These are phyloP conservation scores for Ammodramus savannarum DNA, from an alignment of 2,113 vertebrate species.

Conservation along the genomic window DNA sequence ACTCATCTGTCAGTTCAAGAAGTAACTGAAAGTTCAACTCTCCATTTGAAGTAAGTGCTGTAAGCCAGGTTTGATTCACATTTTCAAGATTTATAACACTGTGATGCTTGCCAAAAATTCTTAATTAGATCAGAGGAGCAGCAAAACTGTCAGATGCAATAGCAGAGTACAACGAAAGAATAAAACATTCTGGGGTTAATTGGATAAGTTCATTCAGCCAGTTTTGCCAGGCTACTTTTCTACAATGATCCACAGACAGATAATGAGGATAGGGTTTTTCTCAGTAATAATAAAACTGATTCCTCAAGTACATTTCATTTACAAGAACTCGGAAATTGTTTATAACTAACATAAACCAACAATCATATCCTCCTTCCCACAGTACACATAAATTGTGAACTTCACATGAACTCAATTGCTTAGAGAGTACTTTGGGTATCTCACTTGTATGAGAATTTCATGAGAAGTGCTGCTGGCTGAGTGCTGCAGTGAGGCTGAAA, in stretches of 20 bases:
- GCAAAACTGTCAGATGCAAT: slow-evolving; percentile 55
- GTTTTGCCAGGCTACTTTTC: slow-evolving; percentile 62
- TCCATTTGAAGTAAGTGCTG: slow-evolving; percentile 32
- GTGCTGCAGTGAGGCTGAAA: not conserved
- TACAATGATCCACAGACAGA: slow-evolving; percentile 49
- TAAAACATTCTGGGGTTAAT: slow-evolving; percentile 69
- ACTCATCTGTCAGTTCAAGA: slow-evolving; percentile 18
- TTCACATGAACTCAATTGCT: not conserved
- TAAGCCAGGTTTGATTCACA: slow-evolving; percentile 22
- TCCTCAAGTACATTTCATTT: slow-evolving; percentile 29
- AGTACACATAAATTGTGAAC: not conserved
- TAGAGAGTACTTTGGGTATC: not conserved
- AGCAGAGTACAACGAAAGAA: slow-evolving; percentile 49
- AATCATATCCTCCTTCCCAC: not conserved
- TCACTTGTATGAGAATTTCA: not conserved
- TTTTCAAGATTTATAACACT: slow-evolving; percentile 55
- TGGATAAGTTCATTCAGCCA: slow-evolving; percentile 65
- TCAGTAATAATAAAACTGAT: slow-evolving; percentile 56
- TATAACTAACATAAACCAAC: slow-evolving; percentile 10
- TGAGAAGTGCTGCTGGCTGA: not conserved
- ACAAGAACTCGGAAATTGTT: not conserved
- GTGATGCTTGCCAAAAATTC: slow-evolving; percentile 52
- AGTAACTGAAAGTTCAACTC: slow-evolving; percentile 38
- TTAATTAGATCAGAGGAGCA: slow-evolving; percentile 58
- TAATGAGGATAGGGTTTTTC: slow-evolving; percentile 53